Evolutionary conservation across 92 coral and sea anemone genomes (phyloP).

Genomic region (Palythoa grandis): DNA sequence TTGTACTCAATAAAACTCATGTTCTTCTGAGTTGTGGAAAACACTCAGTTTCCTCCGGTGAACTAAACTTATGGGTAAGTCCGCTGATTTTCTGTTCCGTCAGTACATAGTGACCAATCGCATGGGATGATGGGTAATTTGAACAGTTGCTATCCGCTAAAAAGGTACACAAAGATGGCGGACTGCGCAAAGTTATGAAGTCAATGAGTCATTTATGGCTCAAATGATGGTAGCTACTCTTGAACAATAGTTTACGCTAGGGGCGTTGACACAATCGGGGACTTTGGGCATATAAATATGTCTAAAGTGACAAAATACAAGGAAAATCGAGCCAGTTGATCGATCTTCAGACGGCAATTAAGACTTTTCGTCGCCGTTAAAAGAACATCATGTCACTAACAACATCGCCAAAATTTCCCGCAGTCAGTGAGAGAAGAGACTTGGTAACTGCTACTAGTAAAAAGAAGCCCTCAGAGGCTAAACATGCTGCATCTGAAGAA

Average conservation of each 20-base stretch:
- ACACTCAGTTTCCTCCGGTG: neutral
- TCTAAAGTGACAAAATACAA: neutral
- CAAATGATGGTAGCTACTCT: neutral
- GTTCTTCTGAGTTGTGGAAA: neutral
- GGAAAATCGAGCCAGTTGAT: neutral
- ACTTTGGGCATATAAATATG: neutral
- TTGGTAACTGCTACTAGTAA: constrained; percentile 66
- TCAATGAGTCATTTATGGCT: constrained; percentile 3
- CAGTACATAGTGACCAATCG: constrained; percentile 74
- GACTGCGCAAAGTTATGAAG: constrained; percentile 20
- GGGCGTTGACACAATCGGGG: neutral
- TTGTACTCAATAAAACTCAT: constrained; percentile 91
- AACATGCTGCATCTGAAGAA: constrained; percentile 40
- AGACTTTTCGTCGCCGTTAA: neutral
- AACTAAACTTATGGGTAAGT: neutral
- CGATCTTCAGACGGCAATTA: constrained; percentile 1
- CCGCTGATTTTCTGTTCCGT: constrained; percentile 69
- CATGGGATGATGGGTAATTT: constrained; percentile 79
- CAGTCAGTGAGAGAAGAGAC: constrained; percentile 68
- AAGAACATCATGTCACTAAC: constrained; percentile 56
- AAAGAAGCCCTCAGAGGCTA: constrained; percentile 25
- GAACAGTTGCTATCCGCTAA: constrained; percentile 91
- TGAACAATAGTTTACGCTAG: neutral
- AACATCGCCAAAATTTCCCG: constrained; percentile 78
- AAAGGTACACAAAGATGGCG: constrained; percentile 78